A percentile compares a stretch with the other conserved stretches of the same genome.
Evolutionary conservation across 1,140 invertebrate genomes (phyloP).

Genomic region (Heliothis virescens): DNA sequence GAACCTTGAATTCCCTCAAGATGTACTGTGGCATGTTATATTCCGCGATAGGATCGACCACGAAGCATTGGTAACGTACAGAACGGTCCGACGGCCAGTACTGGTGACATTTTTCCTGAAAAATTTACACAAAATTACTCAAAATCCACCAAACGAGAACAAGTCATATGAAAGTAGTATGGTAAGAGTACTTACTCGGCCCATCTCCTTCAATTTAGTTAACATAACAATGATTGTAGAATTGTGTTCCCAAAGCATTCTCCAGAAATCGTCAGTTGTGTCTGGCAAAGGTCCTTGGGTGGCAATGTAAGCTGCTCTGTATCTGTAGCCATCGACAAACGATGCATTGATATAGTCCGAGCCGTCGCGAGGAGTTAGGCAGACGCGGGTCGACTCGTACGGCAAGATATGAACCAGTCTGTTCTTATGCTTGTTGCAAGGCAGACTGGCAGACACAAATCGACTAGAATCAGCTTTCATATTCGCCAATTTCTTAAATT

Average conservation of each 20-base stretch:
- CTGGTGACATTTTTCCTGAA: conserved; percentile 98
- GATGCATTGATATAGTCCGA: conserved; percentile 99
- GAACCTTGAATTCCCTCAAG: conserved; percentile 98
- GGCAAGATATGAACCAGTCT: conserved; percentile 98
- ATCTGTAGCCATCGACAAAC: conserved; percentile 98
- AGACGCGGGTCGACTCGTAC: conserved; percentile 98
- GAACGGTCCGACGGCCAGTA: conserved; percentile 99
- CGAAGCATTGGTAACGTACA: conserved; percentile 98
- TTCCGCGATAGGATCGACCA: conserved; percentile 99
- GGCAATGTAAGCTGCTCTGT: conserved; percentile 98
- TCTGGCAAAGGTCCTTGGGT: conserved; percentile 98
- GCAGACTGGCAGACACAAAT: conserved; percentile 98
- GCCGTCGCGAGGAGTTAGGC: conserved; percentile 97
- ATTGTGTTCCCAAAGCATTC: conserved; percentile 99
- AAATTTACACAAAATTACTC: conserved; percentile 44
- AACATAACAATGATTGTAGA: conserved; percentile 99
- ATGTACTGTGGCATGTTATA: conserved; percentile 99
- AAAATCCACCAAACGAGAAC: conserved; percentile 13
- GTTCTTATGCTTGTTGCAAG: conserved; percentile 99
- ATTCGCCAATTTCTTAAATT: conserved; percentile 98
- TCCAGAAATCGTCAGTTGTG: conserved; percentile 99
- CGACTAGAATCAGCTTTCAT: conserved; percentile 97
- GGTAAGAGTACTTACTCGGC: conserved; percentile 89
- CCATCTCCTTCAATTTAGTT: conserved; percentile 99
- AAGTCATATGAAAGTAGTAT: background rate